Percentiles rank a stretch among this genome's conserved stretches.
Conservation (phyloP, 2,113 vertebrate species). For the Hydrochoerus hydrochaeris region DNA sequence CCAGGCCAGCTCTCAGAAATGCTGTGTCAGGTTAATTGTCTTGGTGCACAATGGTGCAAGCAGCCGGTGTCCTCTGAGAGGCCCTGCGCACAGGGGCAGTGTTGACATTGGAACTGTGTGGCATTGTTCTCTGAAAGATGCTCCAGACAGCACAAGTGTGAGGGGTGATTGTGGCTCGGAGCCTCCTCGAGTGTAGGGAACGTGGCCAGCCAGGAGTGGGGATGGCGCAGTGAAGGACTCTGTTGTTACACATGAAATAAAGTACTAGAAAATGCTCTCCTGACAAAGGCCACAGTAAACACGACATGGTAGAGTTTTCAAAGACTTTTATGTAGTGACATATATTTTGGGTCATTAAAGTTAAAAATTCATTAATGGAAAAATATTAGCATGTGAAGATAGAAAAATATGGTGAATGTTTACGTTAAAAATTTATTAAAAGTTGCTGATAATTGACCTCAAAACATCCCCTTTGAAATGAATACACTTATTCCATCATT, state of each 20-base stretch:
- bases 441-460: too few species aligned
- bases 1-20: not conserved
- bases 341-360: not conserved
- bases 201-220: conserved; percentile 19
- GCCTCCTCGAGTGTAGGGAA: conserved; percentile 36
- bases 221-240: conserved; percentile 30
- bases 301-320: not conserved
- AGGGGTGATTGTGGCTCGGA: conserved; percentile 4
- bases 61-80: not conserved
- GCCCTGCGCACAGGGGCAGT: not conserved
- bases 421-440: not conserved
- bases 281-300: conserved; percentile 11
- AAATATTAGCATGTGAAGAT: not conserved
- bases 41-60: not conserved
- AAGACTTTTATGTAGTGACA: conserved; percentile 10
- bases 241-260: conserved; percentile 55
- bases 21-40: conserved; percentile 5
- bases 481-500: not conserved
- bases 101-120: not conserved
- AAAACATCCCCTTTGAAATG: not conserved
- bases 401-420: not conserved
- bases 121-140: conserved; percentile 38
- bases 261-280: not conserved
- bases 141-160: not conserved
- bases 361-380: not conserved